Base-by-base conservation (phyloP, 2,888 invertebrate species). In the Zhengitettix transpicula region DNA sequence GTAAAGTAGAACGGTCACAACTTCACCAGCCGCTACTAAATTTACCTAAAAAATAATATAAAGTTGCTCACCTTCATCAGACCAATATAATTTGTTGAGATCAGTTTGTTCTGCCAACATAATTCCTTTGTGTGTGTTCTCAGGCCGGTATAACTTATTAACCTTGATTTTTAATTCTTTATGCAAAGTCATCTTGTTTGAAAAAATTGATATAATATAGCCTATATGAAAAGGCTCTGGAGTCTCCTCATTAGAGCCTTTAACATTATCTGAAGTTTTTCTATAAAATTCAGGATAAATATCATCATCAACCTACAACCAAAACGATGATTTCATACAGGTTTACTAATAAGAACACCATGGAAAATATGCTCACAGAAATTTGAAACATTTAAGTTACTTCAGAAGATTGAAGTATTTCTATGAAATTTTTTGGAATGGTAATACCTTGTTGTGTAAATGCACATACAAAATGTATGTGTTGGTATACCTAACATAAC, bases 261-360 rank as follows among this genome's bases (percentile, higher is more conserved):
- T 84, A 28, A 83, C 71, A 61, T 73, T 72, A 64, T 84, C 84
- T 14, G 80, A 78, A 53, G 78, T 81, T 73, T 89, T 90, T 60
- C 90, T 77, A 70, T 89, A 90, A 67, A 82, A 83, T 71, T 92
- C 91, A 0, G 90, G 84, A 69, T 87, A 90, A 42, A 83, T 69
- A n/a, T 81, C 78, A 70, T 87, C 86, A 71, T 90, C 85, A 1
- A 83, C 78, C 65, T 78, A 47, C 47, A 47, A 47, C 12, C 47
- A 47, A 47, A 47, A 47, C 5, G 8, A 14, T 47, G n/a, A 8
- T 28, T 28, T 28, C 28, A 28, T 28, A 28, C 28, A 28, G 28
- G 2, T 28, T 28, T 28, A 28, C 28, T 28, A 28, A 2, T 7
- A 28, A 28, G 7, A 28, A 28, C 2, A 28, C 3, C 2, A 28